Evolutionary conservation across 2,113 vertebrate genomes (phyloP).

Genomic region (Mionectes macconnelli): DNA sequence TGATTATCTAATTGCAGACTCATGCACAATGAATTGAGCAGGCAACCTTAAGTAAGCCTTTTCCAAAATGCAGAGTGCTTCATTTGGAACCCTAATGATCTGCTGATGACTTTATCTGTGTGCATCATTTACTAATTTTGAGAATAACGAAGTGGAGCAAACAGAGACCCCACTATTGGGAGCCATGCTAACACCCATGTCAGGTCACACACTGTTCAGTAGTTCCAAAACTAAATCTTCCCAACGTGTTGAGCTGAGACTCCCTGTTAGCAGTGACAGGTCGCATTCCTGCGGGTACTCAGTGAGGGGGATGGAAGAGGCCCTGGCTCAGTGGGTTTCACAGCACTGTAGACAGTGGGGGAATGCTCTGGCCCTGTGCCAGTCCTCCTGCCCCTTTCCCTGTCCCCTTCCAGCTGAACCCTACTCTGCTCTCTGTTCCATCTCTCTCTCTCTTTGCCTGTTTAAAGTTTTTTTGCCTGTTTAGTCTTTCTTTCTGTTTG

Average conservation of each 20-base stretch:
- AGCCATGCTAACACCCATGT: accelerated
- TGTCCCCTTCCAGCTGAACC: not conserved
- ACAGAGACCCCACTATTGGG: not conserved
- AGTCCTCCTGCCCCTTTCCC: not conserved
- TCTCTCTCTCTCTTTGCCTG: not conserved
- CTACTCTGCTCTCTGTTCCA: accelerated
- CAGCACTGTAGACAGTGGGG: not conserved
- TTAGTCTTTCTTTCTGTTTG: not conserved
- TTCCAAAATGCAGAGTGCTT: not conserved
- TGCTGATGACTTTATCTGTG: not conserved
- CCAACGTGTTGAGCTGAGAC: not conserved
- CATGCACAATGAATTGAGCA: not conserved
- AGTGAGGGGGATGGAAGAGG: accelerated
- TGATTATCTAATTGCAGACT: not conserved
- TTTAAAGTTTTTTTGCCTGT: not conserved
- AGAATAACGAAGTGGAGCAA: not conserved
- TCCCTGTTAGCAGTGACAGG: not conserved
- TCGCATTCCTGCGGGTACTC: not conserved
- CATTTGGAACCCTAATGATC: not conserved
- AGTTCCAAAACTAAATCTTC: not conserved
- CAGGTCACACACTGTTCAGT: not conserved
- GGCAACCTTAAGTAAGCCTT: not conserved
- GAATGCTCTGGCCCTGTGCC: accelerated
- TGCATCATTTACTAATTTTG: not conserved
- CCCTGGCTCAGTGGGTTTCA: not conserved